phyloP scores from a whole-genome alignment of 2,888 invertebrate genomes.

The Temnothorax ravouxi region DNA sequence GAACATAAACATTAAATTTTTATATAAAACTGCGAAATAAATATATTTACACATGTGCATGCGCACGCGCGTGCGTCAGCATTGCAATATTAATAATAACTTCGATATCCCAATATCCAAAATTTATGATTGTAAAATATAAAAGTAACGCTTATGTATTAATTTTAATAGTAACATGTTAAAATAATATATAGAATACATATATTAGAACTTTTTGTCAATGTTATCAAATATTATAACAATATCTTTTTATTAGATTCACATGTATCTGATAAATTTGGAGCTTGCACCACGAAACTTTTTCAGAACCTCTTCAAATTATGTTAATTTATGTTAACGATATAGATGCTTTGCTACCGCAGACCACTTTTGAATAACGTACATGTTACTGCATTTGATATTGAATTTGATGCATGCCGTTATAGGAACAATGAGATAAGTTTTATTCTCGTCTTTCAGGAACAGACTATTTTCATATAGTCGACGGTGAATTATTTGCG shows the following conservation, averaged over 20 bases:
- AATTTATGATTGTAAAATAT: background rate
- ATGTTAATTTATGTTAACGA: conserved; percentile 33
- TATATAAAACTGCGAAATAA: background rate
- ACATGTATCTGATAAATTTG: background rate
- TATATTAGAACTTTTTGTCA: background rate
- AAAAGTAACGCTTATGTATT: background rate
- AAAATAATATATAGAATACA: background rate
- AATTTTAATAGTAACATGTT: background rate
- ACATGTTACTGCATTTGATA: background rate
- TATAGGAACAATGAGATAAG: background rate
- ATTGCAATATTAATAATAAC: conserved; percentile 7
- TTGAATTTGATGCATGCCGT: background rate
- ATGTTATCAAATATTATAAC: background rate
- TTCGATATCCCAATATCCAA: background rate
- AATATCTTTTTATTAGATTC: background rate
- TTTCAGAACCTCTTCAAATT: background rate
- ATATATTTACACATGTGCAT: background rate
- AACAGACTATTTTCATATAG: conserved; percentile 84
- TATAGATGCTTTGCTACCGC: background rate
- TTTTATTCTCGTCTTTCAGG: conserved; percentile 73
- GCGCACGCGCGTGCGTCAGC: background rate
- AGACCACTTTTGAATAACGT: conserved; percentile 2
- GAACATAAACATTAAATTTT: background rate
- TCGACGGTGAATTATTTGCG: conserved; percentile 85
- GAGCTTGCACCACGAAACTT: background rate